phyloP scores from a whole-genome alignment of 1,140 invertebrate species.

The Lanistes nyassanus region DNA sequence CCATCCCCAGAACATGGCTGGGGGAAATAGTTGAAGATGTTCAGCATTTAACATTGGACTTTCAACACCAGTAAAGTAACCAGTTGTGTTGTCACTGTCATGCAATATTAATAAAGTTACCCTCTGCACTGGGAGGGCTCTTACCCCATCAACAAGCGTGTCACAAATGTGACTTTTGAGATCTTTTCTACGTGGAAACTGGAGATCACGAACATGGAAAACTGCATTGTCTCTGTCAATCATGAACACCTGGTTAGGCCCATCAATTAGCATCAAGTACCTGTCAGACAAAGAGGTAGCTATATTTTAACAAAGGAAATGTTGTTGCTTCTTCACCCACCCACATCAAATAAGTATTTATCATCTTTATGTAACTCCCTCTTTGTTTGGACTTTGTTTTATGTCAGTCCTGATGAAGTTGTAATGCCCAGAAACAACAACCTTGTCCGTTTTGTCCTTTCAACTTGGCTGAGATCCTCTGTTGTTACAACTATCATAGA shows the following conservation, averaged over 20 bases:
- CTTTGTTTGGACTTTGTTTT: neutral
- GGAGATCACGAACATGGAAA: constrained; percentile 85
- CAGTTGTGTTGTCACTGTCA: too few relatives aligned
- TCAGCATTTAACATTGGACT: too few relatives aligned
- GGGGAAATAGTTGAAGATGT: too few relatives aligned
- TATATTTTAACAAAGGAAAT: too few relatives aligned
- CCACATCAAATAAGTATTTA: neutral
- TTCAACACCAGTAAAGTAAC: too few relatives aligned
- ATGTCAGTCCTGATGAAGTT: too few relatives aligned
- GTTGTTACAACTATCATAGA: too few relatives aligned
- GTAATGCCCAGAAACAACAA: too few relatives aligned
- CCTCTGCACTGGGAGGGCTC: constrained; percentile 44
- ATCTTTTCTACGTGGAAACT: constrained; percentile 83
- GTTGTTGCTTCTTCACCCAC: too few relatives aligned
- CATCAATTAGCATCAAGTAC: constrained; percentile 96
- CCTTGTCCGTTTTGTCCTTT: too few relatives aligned
- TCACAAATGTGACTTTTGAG: constrained; percentile 77
- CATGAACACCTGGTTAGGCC: constrained; percentile 86
- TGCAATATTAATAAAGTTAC: neutral
- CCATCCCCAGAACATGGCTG: too few relatives aligned
- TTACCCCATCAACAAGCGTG: constrained; percentile 93
- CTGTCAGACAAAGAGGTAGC: constrained; percentile 67
- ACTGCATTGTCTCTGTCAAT: constrained; percentile 95
- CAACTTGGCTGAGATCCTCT: too few relatives aligned
- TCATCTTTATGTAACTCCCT: neutral